Percentiles rank a stretch among this genome's conserved stretches.
These are phyloP conservation scores for Hippocampus comes DNA, from an alignment of 2,113 vertebrate species.

Conservation along the genomic window DNA sequence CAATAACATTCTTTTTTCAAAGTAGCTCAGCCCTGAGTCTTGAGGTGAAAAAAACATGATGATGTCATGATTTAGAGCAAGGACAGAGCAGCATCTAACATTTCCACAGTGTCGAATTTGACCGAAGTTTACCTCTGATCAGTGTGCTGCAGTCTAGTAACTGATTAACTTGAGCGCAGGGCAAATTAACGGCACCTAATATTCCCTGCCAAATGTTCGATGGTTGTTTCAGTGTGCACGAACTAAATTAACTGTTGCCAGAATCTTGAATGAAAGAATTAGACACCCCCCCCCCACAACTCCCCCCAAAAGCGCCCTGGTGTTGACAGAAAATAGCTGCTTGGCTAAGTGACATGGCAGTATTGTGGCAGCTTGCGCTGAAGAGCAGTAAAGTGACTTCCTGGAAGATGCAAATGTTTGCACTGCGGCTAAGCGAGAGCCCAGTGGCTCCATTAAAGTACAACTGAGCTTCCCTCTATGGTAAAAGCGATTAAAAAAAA, in stretches of 20 bases:
- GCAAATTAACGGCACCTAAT: background rate
- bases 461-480: background rate
- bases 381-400: conserved; percentile 41
- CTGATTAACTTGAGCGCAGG: background rate
- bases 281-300: background rate
- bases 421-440: conserved; percentile 8
- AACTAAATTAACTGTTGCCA: background rate
- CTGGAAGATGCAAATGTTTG: conserved; percentile 42
- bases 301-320: conserved; percentile 17
- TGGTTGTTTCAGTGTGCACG: background rate
- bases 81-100: background rate
- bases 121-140: background rate
- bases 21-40: background rate
- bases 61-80: background rate
- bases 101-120: background rate
- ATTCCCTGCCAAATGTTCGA: background rate
- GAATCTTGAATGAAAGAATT: background rate
- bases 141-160: background rate
- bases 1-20: no score
- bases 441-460: background rate
- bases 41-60: background rate
- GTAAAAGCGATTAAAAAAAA: background rate
- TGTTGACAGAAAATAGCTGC: conserved; percentile 16
- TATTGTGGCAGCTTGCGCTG: conserved; percentile 28
- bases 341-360: conserved; percentile 17